Percentiles rank a stretch among this genome's conserved stretches.
Conservation (phyloP, 1,140 invertebrate species). For the Conus betulinus region DNA sequence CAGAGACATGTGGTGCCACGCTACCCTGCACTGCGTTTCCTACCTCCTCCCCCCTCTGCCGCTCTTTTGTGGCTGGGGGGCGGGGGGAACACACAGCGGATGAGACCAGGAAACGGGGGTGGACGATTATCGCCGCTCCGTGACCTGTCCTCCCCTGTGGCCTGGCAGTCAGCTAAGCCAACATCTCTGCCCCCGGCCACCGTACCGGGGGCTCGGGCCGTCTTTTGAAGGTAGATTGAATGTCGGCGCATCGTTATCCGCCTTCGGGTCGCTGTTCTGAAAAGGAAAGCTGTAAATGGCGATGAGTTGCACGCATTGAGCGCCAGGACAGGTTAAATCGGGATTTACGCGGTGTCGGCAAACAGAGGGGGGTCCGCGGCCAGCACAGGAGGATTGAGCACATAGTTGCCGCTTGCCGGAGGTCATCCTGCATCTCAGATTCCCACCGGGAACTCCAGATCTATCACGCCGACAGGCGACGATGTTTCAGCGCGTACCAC, state of each 20-base stretch:
- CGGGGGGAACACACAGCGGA: background rate
- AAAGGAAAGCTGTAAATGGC: conserved; percentile 34
- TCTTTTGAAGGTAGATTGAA: conserved; percentile 23
- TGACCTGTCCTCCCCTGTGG: background rate
- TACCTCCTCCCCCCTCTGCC: conserved; percentile 7
- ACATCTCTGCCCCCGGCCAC: background rate
- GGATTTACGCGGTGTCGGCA: conserved; percentile 38
- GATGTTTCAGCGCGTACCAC: background rate
- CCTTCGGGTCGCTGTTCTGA: conserved; percentile 26
- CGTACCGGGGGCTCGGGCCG: conserved; percentile 14
- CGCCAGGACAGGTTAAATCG: conserved; percentile 27
- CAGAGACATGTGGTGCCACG: background rate
- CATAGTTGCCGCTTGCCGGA: background rate
- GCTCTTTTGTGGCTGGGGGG: background rate
- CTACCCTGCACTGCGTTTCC: background rate
- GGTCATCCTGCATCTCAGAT: conserved; percentile 2
- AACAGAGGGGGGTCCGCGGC: background rate
- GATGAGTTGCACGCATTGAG: conserved; percentile 35
- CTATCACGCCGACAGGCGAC: background rate
- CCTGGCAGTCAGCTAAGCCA: conserved; percentile 9
- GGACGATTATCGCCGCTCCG: conserved; percentile 27
- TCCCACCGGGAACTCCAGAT: background rate
- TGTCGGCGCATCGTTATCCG: background rate
- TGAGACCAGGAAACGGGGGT: conserved; percentile 14
- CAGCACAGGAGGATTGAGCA: background rate